These are phyloP conservation scores for Ceratina japonica DNA, from an alignment of 1,140 invertebrate genomes.

Conservation along the genomic window DNA sequence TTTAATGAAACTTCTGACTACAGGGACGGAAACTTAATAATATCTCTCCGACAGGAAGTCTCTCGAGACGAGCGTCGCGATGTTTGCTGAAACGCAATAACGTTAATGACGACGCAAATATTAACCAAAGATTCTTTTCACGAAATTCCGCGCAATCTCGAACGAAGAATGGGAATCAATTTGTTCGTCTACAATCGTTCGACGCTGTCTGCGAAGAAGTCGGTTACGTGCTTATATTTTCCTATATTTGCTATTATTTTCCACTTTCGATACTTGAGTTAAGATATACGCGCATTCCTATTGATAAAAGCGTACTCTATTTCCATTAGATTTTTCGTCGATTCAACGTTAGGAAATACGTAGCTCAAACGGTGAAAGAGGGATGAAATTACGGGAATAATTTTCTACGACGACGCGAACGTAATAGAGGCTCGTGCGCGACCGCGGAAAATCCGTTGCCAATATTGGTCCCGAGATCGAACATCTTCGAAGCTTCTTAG, in stretches of 20 bases:
- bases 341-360: background rate
- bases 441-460: slow-evolving; percentile 13
- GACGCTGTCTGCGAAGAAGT: no score
- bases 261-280: background rate
- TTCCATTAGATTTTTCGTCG: background rate
- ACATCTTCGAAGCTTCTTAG: slow-evolving; percentile 40
- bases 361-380: background rate
- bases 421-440: slow-evolving; percentile 22
- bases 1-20: slow-evolving; percentile 22
- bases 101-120: background rate
- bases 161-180: no score
- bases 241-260: no score
- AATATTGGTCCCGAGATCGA: slow-evolving; percentile 40
- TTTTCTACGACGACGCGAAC: background rate
- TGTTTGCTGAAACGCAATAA: background rate
- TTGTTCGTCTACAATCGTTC: no score
- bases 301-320: background rate
- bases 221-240: no score
- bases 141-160: background rate
- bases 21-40: slow-evolving; percentile 11
- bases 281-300: background rate
- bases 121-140: background rate
- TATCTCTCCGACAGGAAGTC: background rate
- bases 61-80: background rate
- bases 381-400: slow-evolving; percentile 24